Base-by-base conservation (phyloP, 2,888 invertebrate genomes). In the Troglohyphantes excavatus region DNA sequence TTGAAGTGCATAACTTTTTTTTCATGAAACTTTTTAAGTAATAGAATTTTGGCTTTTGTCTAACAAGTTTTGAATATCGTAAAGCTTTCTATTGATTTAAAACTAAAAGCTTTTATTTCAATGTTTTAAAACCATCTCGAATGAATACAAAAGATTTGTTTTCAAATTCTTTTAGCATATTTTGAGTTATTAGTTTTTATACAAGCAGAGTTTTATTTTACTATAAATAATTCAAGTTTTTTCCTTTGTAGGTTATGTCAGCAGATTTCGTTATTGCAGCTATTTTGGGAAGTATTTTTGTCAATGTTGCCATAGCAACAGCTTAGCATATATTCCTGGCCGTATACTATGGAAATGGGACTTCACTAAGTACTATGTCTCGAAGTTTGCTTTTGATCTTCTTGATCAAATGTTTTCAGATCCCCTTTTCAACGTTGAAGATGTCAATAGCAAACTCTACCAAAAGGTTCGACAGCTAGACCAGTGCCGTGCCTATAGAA, bases 231-330 rank as follows among this genome's bases (percentile, higher is more conserved):
- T n/a, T n/a, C n/a, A n/a, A n/a, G n/a, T n/a, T n/a, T n/a, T 33
- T 70, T 81, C 82, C 6, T 75, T 73, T 85, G 29, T 94, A 5
- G 95, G 95, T 91, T 96, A 96, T 93, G 95, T 96, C 13, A 95
- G 95, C 88, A 95, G 96, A 92, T 96, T 96, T 93, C 95, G 97
- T 19, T 97, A 96, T 93, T 97, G 97, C 93, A 96, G 96, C 92
- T 97, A 97, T 94, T 94, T 97, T 90, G 97, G 97, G 11, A 95
- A 96, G 92, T 97, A 96, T 93, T 97, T 97, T 94, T 97, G 97
- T 93, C 96, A 97, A 13, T 96, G 96, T 68, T 97, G 97, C 93
- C 97, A 97, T 93, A 95, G 95, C 27, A 96, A 96, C 93, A 95
- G 96, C 93, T 94, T 96, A 86, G 95, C 96, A 3, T 94, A 96